phyloP scores from a whole-genome alignment of 2,888 invertebrate species.

The Enoplolaimus lenunculus region DNA sequence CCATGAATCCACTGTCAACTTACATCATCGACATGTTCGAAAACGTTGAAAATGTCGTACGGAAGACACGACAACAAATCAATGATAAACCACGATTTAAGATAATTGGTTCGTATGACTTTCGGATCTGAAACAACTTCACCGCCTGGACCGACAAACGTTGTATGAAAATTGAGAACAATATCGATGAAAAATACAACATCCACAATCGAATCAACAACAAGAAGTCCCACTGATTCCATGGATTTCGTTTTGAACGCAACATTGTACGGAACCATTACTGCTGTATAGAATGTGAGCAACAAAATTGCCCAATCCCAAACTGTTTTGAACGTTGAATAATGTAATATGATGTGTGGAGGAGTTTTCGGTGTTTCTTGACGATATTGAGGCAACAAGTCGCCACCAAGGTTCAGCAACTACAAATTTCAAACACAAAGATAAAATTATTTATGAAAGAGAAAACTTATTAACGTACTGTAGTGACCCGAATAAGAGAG shows the following conservation, averaged over 20 bases:
- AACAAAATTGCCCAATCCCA: slow-evolving; percentile 99
- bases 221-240: slow-evolving; percentile 49
- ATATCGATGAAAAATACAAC: slow-evolving; percentile 99
- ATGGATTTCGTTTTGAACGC: slow-evolving; percentile 97
- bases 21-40: slow-evolving; percentile 85
- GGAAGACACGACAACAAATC: slow-evolving; percentile 96
- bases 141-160: slow-evolving; percentile 78
- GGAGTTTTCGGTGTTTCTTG: slow-evolving; percentile 99
- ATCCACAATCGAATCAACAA: slow-evolving; percentile 72
- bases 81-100: slow-evolving; percentile 98
- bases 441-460: too few species aligned
- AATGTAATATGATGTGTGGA: slow-evolving; percentile 96
- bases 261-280: slow-evolving; percentile 96
- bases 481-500: too few species aligned
- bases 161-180: slow-evolving; percentile 98
- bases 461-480: too few species aligned
- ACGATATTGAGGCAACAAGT: slow-evolving; percentile 92
- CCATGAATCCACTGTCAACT: too few species aligned
- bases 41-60: slow-evolving; percentile 99
- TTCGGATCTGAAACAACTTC: slow-evolving; percentile 93
- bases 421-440: slow-evolving; percentile 44
- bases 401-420: slow-evolving; percentile 95
- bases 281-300: slow-evolving; percentile 98
- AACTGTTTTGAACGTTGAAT: slow-evolving; percentile 84
- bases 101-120: slow-evolving; percentile 93